Percentiles rank a stretch among this genome's conserved stretches.
Conservation (phyloP, 2,888 invertebrate species). For the Athalia circularis region DNA sequence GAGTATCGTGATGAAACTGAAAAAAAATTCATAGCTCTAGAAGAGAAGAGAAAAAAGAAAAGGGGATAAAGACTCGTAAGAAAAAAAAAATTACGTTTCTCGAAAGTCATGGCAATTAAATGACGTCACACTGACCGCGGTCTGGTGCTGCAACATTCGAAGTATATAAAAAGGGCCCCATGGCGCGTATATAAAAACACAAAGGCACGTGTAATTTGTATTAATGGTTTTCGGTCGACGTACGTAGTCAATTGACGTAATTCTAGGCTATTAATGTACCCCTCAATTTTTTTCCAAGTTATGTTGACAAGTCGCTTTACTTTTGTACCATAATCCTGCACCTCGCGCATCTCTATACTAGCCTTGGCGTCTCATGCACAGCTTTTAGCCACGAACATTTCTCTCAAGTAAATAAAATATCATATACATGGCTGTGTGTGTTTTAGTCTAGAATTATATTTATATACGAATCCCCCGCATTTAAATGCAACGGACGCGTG, state of each 20-base stretch:
- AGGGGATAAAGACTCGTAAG: neutral
- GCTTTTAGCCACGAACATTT: neutral
- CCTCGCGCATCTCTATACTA: neutral
- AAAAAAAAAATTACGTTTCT: conserved; percentile 42
- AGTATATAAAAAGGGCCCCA: conserved; percentile 27
- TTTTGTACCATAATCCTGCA: neutral
- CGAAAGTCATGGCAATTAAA: conserved; percentile 47
- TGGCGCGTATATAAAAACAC: conserved; percentile 45
- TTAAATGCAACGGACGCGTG: no score
- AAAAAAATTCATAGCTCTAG: conserved; percentile 7
- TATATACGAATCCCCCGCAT: no score
- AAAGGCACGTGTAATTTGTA: conserved; percentile 57
- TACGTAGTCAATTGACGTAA: conserved; percentile 55
- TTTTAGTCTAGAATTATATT: no score
- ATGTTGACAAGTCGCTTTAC: conserved; percentile 39
- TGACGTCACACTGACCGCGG: conserved; percentile 40
- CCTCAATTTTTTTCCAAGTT: conserved; percentile 48
- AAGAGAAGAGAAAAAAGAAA: neutral
- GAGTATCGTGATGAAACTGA: neutral
- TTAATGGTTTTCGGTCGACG: conserved; percentile 53
- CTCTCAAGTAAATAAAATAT: no score
- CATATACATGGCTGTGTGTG: no score
- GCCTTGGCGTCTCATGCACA: neutral
- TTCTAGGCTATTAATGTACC: conserved; percentile 55
- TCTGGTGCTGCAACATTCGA: conserved; percentile 7